Conservation (phyloP, 2,888 invertebrate species). For the Microctonus aethiopoides region DNA sequence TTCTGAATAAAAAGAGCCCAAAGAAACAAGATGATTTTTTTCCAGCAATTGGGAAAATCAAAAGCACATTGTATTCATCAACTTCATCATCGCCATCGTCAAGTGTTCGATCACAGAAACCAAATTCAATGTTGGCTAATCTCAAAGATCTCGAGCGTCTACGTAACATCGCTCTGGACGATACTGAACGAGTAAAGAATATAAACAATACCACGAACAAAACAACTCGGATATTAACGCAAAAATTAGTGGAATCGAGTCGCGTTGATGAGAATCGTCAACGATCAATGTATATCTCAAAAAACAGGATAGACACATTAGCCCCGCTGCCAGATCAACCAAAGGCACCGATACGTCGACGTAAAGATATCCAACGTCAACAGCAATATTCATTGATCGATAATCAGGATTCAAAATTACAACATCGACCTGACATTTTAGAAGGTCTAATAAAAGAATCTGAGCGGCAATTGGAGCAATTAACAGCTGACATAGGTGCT, state of each 20-base stretch:
- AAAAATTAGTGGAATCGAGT: slow-evolving; percentile 53
- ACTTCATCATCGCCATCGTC: not conserved
- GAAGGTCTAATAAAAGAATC: slow-evolving; percentile 58
- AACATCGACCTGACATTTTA: slow-evolving; percentile 56
- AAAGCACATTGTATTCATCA: not conserved
- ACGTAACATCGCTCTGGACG: slow-evolving; percentile 30
- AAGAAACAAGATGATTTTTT: not conserved
- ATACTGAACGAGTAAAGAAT: not conserved
- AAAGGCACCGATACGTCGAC: slow-evolving; percentile 32
- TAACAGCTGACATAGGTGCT: slow-evolving; percentile 46
- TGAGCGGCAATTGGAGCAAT: slow-evolving; percentile 53
- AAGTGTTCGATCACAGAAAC: not conserved
- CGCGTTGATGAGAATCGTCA: slow-evolving; percentile 26
- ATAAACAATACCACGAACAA: not conserved
- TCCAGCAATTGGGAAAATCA: too few species aligned
- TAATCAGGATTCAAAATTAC: slow-evolving; percentile 3
- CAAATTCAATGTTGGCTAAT: slow-evolving; percentile 56
- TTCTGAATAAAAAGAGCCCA: not conserved
- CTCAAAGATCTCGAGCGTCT: slow-evolving; percentile 57
- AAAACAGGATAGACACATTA: not conserved
- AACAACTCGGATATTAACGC: slow-evolving; percentile 44
- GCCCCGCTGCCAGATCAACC: slow-evolving; percentile 27
- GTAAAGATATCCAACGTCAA: slow-evolving; percentile 29
- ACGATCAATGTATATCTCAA: not conserved
- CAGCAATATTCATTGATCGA: slow-evolving; percentile 3